These are phyloP conservation scores for Helicoverpa assulta DNA, from an alignment of 2,888 invertebrate species.

Conservation along the genomic window DNA sequence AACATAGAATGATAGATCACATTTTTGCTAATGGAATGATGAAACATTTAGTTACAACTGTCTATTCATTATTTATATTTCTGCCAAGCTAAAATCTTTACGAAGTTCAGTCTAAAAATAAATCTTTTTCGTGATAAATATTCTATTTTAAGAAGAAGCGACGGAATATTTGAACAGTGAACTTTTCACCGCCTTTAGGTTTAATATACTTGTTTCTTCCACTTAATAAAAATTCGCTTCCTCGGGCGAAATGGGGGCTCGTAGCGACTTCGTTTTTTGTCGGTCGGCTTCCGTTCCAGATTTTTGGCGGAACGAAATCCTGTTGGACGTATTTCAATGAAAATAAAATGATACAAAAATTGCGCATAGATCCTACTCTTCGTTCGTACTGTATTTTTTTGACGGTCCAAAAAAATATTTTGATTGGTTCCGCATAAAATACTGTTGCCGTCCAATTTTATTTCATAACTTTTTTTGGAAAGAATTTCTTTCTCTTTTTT, in stretches of 20 bases:
- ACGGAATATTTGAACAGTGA: conserved; percentile 10
- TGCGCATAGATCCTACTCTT: conserved; percentile 9
- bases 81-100: too few relatives aligned
- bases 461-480: neutral
- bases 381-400: neutral
- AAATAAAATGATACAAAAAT: conserved; percentile 33
- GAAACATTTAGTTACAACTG: neutral
- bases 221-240: conserved; percentile 49
- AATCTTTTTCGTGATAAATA: neutral
- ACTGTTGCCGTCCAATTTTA: neutral
- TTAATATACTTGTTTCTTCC: conserved; percentile 21
- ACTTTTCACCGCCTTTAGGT: neutral
- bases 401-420: neutral
- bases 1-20: neutral
- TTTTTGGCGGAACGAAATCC: conserved; percentile 48
- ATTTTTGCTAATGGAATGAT: neutral
- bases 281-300: conserved; percentile 41
- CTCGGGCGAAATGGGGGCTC: conserved; percentile 25
- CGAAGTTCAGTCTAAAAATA: neutral
- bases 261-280: conserved; percentile 34
- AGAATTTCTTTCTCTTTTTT: neutral
- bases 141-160: neutral
- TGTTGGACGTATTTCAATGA: conserved; percentile 26
- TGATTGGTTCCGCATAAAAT: neutral
- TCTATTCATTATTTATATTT: too few relatives aligned